Conservation (phyloP, 2,797 vertebrate species). For the Knipowitschia caucasica region DNA sequence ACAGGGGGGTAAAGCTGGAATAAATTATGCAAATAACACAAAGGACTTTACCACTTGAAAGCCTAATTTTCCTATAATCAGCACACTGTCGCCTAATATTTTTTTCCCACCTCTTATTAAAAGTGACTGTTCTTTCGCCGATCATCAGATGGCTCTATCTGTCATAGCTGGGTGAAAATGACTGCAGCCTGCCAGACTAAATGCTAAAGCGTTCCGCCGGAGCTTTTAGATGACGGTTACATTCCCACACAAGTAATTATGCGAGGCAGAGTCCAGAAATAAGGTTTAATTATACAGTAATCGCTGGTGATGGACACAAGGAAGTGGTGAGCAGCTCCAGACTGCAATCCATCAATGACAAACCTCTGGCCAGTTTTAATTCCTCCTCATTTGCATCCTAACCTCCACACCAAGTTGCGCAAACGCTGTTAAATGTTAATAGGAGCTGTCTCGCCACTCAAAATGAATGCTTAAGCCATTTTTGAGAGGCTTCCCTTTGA, state of each 20-base stretch:
- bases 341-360: conserved; percentile 99
- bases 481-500: conserved; percentile 34
- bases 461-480: conserved; percentile 99
- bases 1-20: conserved; percentile 80
- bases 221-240: conserved; percentile 99
- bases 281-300: conserved; percentile 99
- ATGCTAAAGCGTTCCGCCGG: conserved; percentile 92
- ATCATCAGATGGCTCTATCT: conserved; percentile 99
- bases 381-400: conserved; percentile 99
- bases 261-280: conserved; percentile 99
- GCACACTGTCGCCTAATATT: conserved; percentile 99
- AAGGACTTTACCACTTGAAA: conserved; percentile 93
- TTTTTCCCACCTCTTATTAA: conserved; percentile 95
- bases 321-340: conserved; percentile 98
- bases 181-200: conserved; percentile 94
- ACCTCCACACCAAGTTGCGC: conserved; percentile 99
- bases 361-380: conserved; percentile 99
- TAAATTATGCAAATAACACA: conserved; percentile 99
- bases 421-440: conserved; percentile 99
- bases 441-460: conserved; percentile 99
- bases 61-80: conserved; percentile 99
- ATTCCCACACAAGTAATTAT: conserved; percentile 99
- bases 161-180: conserved; percentile 85
- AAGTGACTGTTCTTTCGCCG: conserved; percentile 99
- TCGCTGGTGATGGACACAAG: conserved; percentile 99